phyloP scores from a whole-genome alignment of 2,888 invertebrate species.

The Cosmorhoe ocellata region DNA sequence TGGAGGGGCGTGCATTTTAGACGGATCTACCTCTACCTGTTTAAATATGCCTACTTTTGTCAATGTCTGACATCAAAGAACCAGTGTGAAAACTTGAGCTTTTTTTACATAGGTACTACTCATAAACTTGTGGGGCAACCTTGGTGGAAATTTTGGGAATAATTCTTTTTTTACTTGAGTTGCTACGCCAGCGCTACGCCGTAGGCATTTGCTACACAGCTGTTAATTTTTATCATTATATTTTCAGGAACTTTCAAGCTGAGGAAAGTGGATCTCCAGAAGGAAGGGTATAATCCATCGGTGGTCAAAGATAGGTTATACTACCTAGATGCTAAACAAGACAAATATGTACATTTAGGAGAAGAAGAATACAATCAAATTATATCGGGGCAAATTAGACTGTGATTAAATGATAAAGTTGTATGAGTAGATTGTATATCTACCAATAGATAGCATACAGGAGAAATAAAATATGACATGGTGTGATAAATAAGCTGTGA shows the following conservation, averaged over 20 bases:
- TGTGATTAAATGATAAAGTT: constrained; percentile 73
- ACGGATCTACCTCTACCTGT: too few relatives aligned
- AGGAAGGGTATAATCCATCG: constrained; percentile 92
- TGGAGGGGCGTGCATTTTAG: too few relatives aligned
- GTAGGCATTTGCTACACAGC: background rate
- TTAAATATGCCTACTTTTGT: too few relatives aligned
- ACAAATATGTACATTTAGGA: constrained; percentile 88
- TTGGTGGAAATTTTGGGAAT: too few relatives aligned
- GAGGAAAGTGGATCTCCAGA: constrained; percentile 95
- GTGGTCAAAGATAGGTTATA: constrained; percentile 89
- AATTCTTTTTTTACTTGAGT: too few relatives aligned
- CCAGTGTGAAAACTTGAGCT: too few relatives aligned
- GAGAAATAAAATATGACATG: background rate
- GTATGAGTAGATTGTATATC: too few relatives aligned
- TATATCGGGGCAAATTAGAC: constrained; percentile 87
- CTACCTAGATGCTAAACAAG: constrained; percentile 86
- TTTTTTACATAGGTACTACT: too few relatives aligned
- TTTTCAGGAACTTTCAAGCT: constrained; percentile 95
- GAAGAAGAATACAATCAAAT: constrained; percentile 89
- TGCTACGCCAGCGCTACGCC: background rate
- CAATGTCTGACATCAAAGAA: too few relatives aligned
- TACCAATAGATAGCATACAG: too few relatives aligned
- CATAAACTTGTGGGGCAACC: too few relatives aligned
- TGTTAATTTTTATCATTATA: too few relatives aligned
- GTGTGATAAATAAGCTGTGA: constrained; percentile 26